Percentiles rank a stretch among this genome's conserved stretches.
Conservation (phyloP, 2,113 vertebrate species). For the Anser cygnoides region DNA sequence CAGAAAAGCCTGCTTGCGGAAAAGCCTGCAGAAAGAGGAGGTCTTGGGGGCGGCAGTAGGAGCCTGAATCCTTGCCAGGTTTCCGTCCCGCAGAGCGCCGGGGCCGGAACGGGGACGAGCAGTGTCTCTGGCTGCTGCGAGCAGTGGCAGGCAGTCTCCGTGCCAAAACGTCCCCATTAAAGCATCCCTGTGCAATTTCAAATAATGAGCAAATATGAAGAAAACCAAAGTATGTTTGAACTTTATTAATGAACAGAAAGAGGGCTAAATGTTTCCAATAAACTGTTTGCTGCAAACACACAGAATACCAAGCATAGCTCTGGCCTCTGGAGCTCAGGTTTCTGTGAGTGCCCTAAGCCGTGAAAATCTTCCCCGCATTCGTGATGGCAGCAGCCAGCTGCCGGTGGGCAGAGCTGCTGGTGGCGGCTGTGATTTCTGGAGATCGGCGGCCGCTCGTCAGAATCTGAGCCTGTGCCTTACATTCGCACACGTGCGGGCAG, state of each 20-base stretch:
- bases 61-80: constrained; percentile 32
- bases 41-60: background rate
- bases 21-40: constrained; percentile 13
- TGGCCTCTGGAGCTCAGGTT: background rate
- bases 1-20: background rate
- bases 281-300: background rate
- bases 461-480: accelerated
- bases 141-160: background rate
- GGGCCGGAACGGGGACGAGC: background rate
- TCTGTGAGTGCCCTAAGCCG: background rate
- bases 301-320: background rate
- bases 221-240: constrained; percentile 53
- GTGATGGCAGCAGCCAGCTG: background rate
- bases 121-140: background rate
- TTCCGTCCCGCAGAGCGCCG: background rate
- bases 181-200: background rate
- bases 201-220: constrained; percentile 34
- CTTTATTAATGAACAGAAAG: constrained; percentile 14
- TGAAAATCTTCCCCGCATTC: accelerated
- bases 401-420: background rate
- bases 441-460: background rate
- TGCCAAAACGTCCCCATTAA: background rate
- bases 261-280: constrained; percentile 24
- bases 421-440: background rate
- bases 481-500: accelerated